phyloP scores from a whole-genome alignment of 2,797 vertebrate species.

The Leuciscus waleckii region DNA sequence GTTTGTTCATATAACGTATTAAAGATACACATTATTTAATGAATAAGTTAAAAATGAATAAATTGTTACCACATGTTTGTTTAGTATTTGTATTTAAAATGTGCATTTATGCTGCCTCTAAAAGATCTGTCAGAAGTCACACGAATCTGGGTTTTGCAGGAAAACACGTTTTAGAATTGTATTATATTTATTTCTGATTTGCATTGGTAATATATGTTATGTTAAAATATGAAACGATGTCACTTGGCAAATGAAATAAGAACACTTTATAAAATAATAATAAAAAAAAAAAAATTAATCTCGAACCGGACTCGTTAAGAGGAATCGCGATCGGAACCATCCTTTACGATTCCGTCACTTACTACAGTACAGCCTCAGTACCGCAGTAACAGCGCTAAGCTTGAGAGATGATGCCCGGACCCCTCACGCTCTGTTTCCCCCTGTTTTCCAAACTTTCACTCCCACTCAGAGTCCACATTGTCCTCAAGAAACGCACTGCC shows the following conservation, averaged over 20 bases:
- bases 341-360: not conserved
- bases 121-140: not conserved
- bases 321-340: not conserved
- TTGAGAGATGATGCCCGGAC: slow-evolving; percentile 7
- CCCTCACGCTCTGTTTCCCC: slow-evolving; percentile 37
- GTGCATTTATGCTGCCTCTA: not conserved
- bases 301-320: not conserved
- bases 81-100: not conserved
- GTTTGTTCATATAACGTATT: not conserved
- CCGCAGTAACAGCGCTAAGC: not conserved
- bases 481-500: slow-evolving; percentile 13
- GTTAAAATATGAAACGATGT: not conserved
- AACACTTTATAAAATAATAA: not conserved
- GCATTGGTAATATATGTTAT: not conserved
- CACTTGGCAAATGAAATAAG: no score
- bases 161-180: not conserved
- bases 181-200: not conserved
- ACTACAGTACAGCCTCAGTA: not conserved
- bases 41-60: not conserved
- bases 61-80: not conserved
- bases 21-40: no score
- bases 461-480: slow-evolving; percentile 33
- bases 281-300: no score
- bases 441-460: slow-evolving; percentile 33
- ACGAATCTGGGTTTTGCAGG: not conserved